phyloP scores from a whole-genome alignment of 2,888 invertebrate species.

The Rhagonycha fulva region DNA sequence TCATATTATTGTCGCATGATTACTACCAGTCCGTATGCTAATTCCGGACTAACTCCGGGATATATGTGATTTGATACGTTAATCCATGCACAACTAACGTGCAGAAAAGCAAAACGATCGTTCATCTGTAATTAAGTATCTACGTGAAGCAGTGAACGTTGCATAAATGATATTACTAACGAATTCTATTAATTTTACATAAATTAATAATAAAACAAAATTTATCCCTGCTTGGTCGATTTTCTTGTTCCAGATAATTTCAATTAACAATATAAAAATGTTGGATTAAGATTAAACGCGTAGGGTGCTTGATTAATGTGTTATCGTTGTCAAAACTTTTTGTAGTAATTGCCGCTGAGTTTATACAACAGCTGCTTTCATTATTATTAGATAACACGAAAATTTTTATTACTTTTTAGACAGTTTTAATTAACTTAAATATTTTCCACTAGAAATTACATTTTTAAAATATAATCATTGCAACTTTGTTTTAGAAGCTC shows the following conservation, averaged over 20 bases:
- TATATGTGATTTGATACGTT: constrained; percentile 29
- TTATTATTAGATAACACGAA: constrained; percentile 1
- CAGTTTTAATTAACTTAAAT: neutral
- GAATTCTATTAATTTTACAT: neutral
- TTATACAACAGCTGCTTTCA: constrained; percentile 9
- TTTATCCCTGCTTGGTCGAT: neutral
- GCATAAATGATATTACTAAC: neutral
- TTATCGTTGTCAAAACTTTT: constrained; percentile 6
- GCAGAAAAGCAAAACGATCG: constrained; percentile 10
- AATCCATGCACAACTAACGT: constrained; percentile 24
- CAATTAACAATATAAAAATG: neutral
- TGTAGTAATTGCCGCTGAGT: neutral
- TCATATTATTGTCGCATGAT: constrained; percentile 30
- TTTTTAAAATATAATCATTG: neutral
- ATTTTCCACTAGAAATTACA: neutral
- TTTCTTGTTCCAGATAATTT: neutral
- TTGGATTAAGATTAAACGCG: constrained; percentile 1
- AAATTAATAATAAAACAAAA: neutral
- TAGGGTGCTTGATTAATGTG: constrained; percentile 1
- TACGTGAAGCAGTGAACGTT: neutral
- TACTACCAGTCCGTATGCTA: constrained; percentile 28
- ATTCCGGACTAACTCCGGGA: constrained; percentile 22
- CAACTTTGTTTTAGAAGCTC: neutral
- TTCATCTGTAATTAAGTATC: neutral
- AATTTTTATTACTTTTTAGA: neutral